Percentiles rank a stretch among this genome's conserved stretches.
Evolutionary conservation across 2,888 invertebrate species (phyloP).

Genomic region (Glomeris marginata): DNA sequence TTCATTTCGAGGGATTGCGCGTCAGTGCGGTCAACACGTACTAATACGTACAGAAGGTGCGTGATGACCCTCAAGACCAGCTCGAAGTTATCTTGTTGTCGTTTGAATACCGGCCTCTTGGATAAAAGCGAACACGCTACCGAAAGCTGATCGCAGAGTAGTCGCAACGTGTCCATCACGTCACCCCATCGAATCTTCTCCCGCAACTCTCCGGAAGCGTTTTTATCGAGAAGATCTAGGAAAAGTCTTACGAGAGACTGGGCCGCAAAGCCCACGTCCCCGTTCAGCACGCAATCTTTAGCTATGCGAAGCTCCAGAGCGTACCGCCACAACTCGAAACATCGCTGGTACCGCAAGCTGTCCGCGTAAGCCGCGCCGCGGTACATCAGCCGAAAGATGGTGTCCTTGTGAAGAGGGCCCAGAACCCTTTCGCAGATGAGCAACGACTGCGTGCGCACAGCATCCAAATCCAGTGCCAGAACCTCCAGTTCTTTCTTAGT

Average conservation of each 20-base stretch:
- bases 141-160: slow-evolving; percentile 47
- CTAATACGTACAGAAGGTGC: slow-evolving; percentile 56
- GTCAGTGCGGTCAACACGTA: slow-evolving; percentile 37
- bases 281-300: slow-evolving; percentile 52
- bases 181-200: slow-evolving; percentile 47
- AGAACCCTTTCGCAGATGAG: slow-evolving; percentile 76
- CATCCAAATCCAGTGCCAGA: slow-evolving; percentile 63
- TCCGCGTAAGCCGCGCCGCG: slow-evolving; percentile 42
- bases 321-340: slow-evolving; percentile 74
- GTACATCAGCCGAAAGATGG: slow-evolving; percentile 52
- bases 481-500: slow-evolving; percentile 50
- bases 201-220: slow-evolving; percentile 22
- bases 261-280: slow-evolving; percentile 72
- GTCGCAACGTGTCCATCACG: slow-evolving; percentile 50
- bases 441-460: slow-evolving; percentile 70
- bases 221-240: slow-evolving; percentile 38
- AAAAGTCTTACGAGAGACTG: slow-evolving; percentile 71
- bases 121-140: slow-evolving; percentile 34
- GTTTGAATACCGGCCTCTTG: slow-evolving; percentile 51
- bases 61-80: slow-evolving; percentile 57
- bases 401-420: slow-evolving; percentile 72
- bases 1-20: slow-evolving; percentile 32
- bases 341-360: slow-evolving; percentile 50
- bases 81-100: slow-evolving; percentile 68
- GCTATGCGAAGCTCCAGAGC: slow-evolving; percentile 62